Evolutionary conservation across 2,888 invertebrate genomes (phyloP), one percentile per base, ranked within the genome.

Genomic region (Lamproptera curius): DNA sequence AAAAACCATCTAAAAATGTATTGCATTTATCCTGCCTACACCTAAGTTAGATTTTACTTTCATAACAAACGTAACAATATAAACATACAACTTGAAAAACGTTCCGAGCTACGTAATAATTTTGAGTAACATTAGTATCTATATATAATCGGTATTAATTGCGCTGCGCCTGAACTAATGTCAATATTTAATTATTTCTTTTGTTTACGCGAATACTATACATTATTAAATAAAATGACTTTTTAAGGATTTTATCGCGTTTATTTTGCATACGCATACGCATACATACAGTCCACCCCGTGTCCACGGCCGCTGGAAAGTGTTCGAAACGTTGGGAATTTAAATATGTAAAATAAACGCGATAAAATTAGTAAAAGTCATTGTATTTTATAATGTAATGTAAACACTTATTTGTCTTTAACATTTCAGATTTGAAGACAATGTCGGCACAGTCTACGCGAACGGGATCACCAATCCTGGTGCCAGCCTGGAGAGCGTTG

Each of bases 401-500:
- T 35, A 2, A 17, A 8, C 14, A 34, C 9, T 35, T 5, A 40
- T 14, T 23, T 45, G 9, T 31, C 26, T 36, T 5, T 42, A 4
- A 4, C 28, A n/a, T 55, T 57, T 2, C 76, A 87, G 86, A 16
- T 54, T 86, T 55, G 87, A 87, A 17, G 83, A 83, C 17, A 91
- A 92, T 43, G 49, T 16, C 10, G 40, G 26, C 62, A 84, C 85
- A 50, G 89, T 86, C 51, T 90, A 91, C 65, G 88, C 89, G 0
- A 80, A 85, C 28, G 85, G 87, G 1, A 73, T 77, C 67, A 61
- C 71, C n/a, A 88, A 85, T 55, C 73, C 73, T 58, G 86, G 78
- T 0, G 85, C 77, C 1, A 83, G 81, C 42, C 47, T 80, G 17
- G 85, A 84, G 50, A 81, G 76, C 57, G 83, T 87, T 53, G 75